Conservation (phyloP, 2,113 vertebrate genomes). For the Pseudonaja textilis region DNA sequence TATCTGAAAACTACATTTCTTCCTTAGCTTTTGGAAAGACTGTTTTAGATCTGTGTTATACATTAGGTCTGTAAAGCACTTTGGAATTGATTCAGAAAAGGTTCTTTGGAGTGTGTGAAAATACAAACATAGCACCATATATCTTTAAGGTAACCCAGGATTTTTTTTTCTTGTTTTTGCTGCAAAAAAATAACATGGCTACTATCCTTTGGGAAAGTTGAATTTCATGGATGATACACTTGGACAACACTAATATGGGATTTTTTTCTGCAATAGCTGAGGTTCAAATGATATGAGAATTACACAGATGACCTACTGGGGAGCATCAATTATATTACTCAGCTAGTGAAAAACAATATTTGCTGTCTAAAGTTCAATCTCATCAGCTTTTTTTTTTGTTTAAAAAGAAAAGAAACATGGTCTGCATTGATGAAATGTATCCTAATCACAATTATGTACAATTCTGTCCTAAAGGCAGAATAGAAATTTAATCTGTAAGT, state of each 20-base stretch:
- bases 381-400: background rate
- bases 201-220: background rate
- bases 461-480: background rate
- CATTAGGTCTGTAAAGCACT: background rate
- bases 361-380: background rate
- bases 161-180: background rate
- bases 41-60: background rate
- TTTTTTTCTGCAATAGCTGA: background rate
- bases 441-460: background rate
- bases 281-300: background rate
- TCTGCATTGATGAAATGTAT: background rate
- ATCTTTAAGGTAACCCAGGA: background rate
- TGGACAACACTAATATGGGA: background rate
- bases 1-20: background rate
- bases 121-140: background rate
- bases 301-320: background rate
- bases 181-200: background rate
- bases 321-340: background rate
- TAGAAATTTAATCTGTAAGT: background rate
- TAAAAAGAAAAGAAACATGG: background rate
- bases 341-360: background rate
- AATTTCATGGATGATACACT: background rate
- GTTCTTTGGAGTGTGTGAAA: background rate
- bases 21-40: background rate
- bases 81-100: background rate